Base-by-base conservation (phyloP, 2,888 invertebrate species). In the Pseudoips prasinana region DNA sequence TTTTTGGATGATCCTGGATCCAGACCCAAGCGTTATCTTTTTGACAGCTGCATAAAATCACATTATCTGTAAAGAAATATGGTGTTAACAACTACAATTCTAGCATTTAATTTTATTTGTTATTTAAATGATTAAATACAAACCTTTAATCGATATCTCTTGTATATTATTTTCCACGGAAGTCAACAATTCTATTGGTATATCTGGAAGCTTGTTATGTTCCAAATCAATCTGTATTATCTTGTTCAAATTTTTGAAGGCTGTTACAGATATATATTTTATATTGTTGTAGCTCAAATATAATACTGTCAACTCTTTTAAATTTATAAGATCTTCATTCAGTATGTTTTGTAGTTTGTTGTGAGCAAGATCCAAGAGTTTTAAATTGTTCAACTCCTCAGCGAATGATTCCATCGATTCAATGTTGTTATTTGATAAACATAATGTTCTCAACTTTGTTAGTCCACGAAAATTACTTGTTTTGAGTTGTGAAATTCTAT, bases 1-100 rank as follows among this genome's bases (percentile, higher is more conserved):
- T 79, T 65, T 80, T 85, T 7, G 94, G 94, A 85, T 98, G 95
- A 77, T 96, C 95, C 67, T 95, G 91, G 57, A 97, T 90, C 97
- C 97, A 98, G 71, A 96, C 94, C 95, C 97, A 96, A 20, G 96
- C 92, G 74, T 96, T 95, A 74, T 96, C 95, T 59, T 95, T 94
- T 73, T 96, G 95, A 78, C 97, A 98, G 68, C 92, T 94, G 84
- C 97, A 98, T 64, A 94, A 92, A 67, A 97, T 90, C 11, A 96
- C 94, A 84, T 97, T 97, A 71, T 94, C 96, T 95, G 91, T 25
- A 82, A 85, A 54, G n/a, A 40, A 31, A 22, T 43, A 30, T n/a
- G 4, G 6, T 14, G 2, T 22, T 9, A 18, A n/a, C n/a, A 18
- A 18, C 18, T 18, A 18, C 18, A 18, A 18, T 18, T 18, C 6